Evolutionary conservation across 2,113 vertebrate species (phyloP), one percentile per base, ranked within the genome.

Genomic region (Bubalus kerabau): DNA sequence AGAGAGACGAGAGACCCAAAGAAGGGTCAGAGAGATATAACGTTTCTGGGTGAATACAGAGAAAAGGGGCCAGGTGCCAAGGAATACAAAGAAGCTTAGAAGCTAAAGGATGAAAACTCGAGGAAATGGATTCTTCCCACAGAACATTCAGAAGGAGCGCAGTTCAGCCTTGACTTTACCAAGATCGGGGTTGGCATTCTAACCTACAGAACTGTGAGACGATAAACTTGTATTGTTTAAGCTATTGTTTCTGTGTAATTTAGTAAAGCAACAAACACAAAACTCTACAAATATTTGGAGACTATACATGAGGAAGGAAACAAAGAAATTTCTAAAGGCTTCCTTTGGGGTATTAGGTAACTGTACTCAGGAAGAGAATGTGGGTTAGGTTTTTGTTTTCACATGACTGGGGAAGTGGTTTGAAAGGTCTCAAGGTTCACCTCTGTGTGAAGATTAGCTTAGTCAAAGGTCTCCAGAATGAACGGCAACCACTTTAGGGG

Each of bases 401-500:
- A 85, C 19, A 32, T n/a, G 19, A 32, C n/a, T 89, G 1, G 7
- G 21, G 40, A 8, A 50, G 16, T 52, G 50, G 80, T 80, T 7
- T 9, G 16, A 48, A 57, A 71, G 4, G 21, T 59, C 32, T 21
- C 32, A 78, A 71, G 6, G 15, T 78, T n/a, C 30, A 67, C 30
- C 6, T 78, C 50, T 60, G 23, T 59, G 67, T 56, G 36, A 81
- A 86, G n/a, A 60, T 89, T 32, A 16, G 46, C 8, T 59, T 54
- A 24, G 1, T 23, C 59, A 60, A 30, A 89, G 17, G 15, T 56
- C 52, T 89, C 48, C 26, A 46, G 56, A 57, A 36, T 24, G 48
- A 91, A 7, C 1, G 0, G 6, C 16, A 19, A 1, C 6, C 10
- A 52, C 24, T 12, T 50, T 30, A 7, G 8, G 15, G 10, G 7